Percentiles rank a stretch among this genome's conserved stretches.
Evolutionary conservation across 1,140 invertebrate genomes (phyloP).

Genomic region (Rhyzopertha dominica): DNA sequence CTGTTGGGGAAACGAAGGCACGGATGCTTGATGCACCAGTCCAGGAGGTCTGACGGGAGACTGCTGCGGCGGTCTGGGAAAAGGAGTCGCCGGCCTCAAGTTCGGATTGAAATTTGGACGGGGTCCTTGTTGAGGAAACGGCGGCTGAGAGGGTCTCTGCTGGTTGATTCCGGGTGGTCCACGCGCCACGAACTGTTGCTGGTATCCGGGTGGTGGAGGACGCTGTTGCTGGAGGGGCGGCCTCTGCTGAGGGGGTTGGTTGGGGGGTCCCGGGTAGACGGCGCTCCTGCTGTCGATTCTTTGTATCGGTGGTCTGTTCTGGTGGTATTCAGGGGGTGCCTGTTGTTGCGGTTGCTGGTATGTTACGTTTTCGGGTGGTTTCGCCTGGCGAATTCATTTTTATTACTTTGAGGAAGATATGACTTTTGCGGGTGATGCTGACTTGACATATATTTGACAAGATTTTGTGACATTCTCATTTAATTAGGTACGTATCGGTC

Average conservation of each 20-base stretch:
- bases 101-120: slow-evolving; percentile 17
- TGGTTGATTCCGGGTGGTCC: slow-evolving; percentile 3
- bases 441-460: too few relatives aligned
- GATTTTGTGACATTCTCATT: too few relatives aligned
- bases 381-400: too few relatives aligned
- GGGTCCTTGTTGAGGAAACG: slow-evolving; percentile 11
- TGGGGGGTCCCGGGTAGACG: slow-evolving; percentile 25
- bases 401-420: too few relatives aligned
- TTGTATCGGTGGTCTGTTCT: slow-evolving; percentile 28
- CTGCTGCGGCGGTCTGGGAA: slow-evolving; percentile 25
- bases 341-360: too few relatives aligned
- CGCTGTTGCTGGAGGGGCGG: slow-evolving; percentile 11
- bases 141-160: not conserved
- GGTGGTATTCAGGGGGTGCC: too few relatives aligned
- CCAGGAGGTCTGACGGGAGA: slow-evolving; percentile 29
- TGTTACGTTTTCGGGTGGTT: too few relatives aligned
- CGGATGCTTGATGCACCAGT: slow-evolving; percentile 34
- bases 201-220: slow-evolving; percentile 10
- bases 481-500: too few relatives aligned
- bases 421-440: too few relatives aligned
- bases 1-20: slow-evolving; percentile 21
- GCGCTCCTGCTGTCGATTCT: slow-evolving; percentile 33
- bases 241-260: slow-evolving; percentile 27
- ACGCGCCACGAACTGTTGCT: slow-evolving; percentile 4
- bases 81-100: slow-evolving; percentile 25